Evolutionary conservation across 2,113 vertebrate species (phyloP).

Genomic region (Deroptyus accipitrinus): DNA sequence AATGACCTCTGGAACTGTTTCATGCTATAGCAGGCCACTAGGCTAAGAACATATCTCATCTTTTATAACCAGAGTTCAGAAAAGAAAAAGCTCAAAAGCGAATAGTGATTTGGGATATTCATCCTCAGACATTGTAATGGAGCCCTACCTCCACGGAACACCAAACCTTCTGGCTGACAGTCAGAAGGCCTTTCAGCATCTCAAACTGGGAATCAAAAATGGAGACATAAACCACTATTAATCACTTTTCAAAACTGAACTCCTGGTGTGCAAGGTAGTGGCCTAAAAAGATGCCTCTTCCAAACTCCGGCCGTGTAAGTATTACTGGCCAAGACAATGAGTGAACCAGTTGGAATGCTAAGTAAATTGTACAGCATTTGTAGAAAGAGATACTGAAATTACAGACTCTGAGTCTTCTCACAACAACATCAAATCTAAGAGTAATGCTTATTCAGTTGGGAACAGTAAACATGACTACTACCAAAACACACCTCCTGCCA

Average conservation of each 20-base stretch:
- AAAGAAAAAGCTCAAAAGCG: not conserved
- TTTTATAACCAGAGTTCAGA: not conserved
- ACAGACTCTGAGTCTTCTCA: not conserved
- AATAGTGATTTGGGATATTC: not conserved
- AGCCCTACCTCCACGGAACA: not conserved
- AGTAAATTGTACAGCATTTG: not conserved
- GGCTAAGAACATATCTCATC: not conserved
- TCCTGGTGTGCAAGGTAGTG: not conserved
- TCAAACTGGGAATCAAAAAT: not conserved
- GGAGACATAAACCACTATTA: not conserved
- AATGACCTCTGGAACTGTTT: not conserved
- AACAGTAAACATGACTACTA: slow-evolving; percentile 27
- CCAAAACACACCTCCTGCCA: slow-evolving; percentile 20
- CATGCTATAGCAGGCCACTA: not conserved
- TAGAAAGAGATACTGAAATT: not conserved
- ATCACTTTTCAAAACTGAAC: not conserved
- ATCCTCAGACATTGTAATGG: not conserved
- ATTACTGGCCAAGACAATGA: not conserved
- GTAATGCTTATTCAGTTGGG: not conserved
- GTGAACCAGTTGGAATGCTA: not conserved
- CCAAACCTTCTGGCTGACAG: not conserved
- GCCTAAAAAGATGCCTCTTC: not conserved
- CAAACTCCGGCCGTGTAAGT: not conserved
- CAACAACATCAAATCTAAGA: not conserved
- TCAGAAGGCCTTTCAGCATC: not conserved